Base-by-base conservation (phyloP, 1,140 invertebrate genomes). In the Zelostemma sp. region DNA sequence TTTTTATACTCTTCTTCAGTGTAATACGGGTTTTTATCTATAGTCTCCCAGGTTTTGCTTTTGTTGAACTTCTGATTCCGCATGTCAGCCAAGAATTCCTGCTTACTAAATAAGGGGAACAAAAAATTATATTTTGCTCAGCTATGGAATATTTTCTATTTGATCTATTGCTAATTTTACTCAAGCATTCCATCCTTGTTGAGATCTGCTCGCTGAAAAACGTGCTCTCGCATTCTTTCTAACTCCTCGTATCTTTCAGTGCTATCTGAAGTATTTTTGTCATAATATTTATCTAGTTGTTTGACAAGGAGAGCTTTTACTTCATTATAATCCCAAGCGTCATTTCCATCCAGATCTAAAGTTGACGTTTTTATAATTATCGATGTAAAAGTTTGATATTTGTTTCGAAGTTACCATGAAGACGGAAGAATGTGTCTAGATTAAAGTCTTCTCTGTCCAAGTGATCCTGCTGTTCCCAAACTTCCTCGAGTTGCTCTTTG, bases 161-260 rank as follows among this genome's bases (percentile, higher is more conserved):
- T 38, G n/a, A n/a, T n/a, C n/a, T n/a, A n/a, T n/a, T n/a, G 12
- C 8, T 1, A 41, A 1, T 12, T 41, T 41, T 41, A 6, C 15
- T 15, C 12, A 31, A 99, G 97, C 6, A 99, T 85, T n/a, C 92
- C 90, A 83, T 99, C 97, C 43, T 89, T 88, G 79, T 99, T 95
- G 8, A 87, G 88, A 82, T 99, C 98, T 45, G 93, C 91, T 82
- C 99, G 96, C 69, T 90, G 91, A 78, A 99, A 97, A 1, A 99
- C 94, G 78, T 99, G 96, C 79, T 99, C 97, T 33, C 98, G 87
- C 98, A 99, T 99, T 54, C 97, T 86, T 84, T 99, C 95, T 94
- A 98, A 98, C 84, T 99, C 98, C 84, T 99, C 97, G 1, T 91
- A 89, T 57, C 96, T 88, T 85, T 98, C 97, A 43, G 91, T 86